These are phyloP conservation scores for Drosophila prosaltans DNA, from an alignment of 1,140 invertebrate genomes.

Conservation along the genomic window DNA sequence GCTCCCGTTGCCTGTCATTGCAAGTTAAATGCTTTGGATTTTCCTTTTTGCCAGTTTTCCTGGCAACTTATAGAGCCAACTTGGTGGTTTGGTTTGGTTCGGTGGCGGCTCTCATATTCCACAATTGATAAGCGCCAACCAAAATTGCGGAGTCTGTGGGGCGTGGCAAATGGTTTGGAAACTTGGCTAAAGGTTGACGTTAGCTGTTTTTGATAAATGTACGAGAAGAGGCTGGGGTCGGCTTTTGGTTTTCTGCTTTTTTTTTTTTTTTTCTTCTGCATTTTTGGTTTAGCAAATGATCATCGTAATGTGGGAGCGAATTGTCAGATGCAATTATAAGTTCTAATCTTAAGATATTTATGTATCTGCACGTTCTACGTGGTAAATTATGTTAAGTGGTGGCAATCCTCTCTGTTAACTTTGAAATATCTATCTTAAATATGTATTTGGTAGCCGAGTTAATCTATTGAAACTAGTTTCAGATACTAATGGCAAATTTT, in stretches of 20 bases:
- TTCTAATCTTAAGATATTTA: slow-evolving; percentile 13
- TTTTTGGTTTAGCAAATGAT: not conserved
- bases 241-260: not conserved
- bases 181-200: slow-evolving; percentile 55
- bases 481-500: too few species aligned
- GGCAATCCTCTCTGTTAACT: not conserved
- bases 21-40: slow-evolving; percentile 71
- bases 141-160: slow-evolving; percentile 28
- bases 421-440: not conserved
- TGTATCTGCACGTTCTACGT: not conserved
- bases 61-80: slow-evolving; percentile 67
- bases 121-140: slow-evolving; percentile 64
- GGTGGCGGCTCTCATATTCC: slow-evolving; percentile 45
- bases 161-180: slow-evolving; percentile 65
- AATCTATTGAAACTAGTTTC: too few species aligned
- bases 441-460: not conserved
- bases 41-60: slow-evolving; percentile 36
- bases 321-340: slow-evolving; percentile 17
- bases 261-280: not conserved
- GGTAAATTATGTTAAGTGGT: slow-evolving; percentile 5
- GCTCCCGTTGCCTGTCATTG: slow-evolving; percentile 50
- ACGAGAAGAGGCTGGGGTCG: slow-evolving; percentile 20
- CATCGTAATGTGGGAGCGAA: slow-evolving; percentile 40
- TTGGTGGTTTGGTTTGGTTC: slow-evolving; percentile 24
- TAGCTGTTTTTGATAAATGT: slow-evolving; percentile 70